Evolutionary conservation across 1,140 invertebrate species (phyloP).

Genomic region (Zaprionus vittiger): DNA sequence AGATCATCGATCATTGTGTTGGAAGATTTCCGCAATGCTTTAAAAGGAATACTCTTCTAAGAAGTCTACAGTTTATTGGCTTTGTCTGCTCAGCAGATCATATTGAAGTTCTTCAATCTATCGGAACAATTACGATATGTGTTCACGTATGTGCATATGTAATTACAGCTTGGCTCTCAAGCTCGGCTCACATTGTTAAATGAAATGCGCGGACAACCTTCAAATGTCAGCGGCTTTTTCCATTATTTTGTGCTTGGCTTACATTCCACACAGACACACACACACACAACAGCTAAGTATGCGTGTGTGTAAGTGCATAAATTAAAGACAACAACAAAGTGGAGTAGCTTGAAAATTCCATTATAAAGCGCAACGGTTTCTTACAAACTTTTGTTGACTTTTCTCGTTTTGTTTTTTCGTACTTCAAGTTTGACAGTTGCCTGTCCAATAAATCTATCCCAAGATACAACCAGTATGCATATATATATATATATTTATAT

Average conservation of each 20-base stretch:
- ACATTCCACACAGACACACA: conserved; percentile 37
- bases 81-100: neutral
- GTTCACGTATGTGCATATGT: conserved; percentile 24
- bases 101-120: conserved; percentile 10
- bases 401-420: conserved; percentile 16
- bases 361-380: conserved; percentile 54
- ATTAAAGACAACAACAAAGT: conserved; percentile 53
- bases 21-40: conserved; percentile 25
- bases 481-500: conserved; percentile 19
- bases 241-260: conserved; percentile 52
- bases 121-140: conserved; percentile 9
- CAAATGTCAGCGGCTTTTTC: conserved; percentile 75
- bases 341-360: conserved; percentile 59
- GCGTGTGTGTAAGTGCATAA: conserved; percentile 60
- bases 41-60: neutral
- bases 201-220: conserved; percentile 65
- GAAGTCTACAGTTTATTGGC: neutral
- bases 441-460: conserved; percentile 57
- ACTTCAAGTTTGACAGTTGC: conserved; percentile 53
- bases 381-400: conserved; percentile 52
- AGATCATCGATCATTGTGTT: neutral
- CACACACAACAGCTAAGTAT: conserved; percentile 2
- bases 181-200: conserved; percentile 56
- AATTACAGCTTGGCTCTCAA: conserved; percentile 27
- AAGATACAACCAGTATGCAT: conserved; percentile 11